phyloP scores from a whole-genome alignment of 1,140 invertebrate species.

The Eciton burchellii region DNA sequence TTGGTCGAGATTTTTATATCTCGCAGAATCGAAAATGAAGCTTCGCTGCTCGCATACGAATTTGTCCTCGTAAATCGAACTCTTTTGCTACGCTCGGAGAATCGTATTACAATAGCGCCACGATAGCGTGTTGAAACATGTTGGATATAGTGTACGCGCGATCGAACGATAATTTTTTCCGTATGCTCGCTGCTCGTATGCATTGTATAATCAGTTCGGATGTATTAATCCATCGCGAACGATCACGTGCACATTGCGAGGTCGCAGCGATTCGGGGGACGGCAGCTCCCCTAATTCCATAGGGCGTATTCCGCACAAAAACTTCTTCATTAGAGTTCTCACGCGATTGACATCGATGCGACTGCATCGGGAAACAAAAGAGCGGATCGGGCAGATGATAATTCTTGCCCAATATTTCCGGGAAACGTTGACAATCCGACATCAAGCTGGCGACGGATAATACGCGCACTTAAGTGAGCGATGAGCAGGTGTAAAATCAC shows the following conservation, averaged over 20 bases:
- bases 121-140: not conserved
- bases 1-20: not conserved
- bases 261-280: not conserved
- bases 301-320: conserved; percentile 35
- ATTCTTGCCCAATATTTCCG: conserved; percentile 22
- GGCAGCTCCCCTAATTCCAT: conserved; percentile 36
- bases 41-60: not conserved
- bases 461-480: conserved; percentile 26
- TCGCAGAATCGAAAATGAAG: not conserved
- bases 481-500: conserved; percentile 71
- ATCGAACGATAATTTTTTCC: conserved; percentile 33
- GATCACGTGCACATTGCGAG: conserved; percentile 24
- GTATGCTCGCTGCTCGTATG: not conserved
- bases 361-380: conserved; percentile 56
- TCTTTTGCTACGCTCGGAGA: not conserved
- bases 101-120: not conserved
- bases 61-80: not conserved
- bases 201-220: not conserved
- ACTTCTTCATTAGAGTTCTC: conserved; percentile 58
- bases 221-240: conserved; percentile 10
- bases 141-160: not conserved
- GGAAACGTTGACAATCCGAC: not conserved
- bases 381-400: conserved; percentile 10
- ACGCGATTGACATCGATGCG: conserved; percentile 33
- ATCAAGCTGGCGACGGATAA: not conserved